phyloP scores from a whole-genome alignment of 1,140 invertebrate genomes.

The Platorchestia sp. region DNA sequence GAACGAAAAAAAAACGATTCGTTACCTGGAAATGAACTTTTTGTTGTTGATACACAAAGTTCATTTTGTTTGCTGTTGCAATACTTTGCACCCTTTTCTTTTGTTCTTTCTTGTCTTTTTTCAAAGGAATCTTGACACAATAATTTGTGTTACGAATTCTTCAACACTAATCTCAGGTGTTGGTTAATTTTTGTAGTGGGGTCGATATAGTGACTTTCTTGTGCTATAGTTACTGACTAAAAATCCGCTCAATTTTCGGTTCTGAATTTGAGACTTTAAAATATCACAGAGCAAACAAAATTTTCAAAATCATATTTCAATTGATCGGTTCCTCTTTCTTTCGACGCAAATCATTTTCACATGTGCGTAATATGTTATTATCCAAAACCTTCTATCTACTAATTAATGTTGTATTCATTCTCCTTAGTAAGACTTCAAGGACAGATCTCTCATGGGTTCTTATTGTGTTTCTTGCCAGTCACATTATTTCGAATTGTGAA shows the following conservation, averaged over 20 bases:
- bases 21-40: too few species aligned
- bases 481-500: background rate
- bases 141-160: background rate
- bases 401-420: too few species aligned
- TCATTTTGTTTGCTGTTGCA: too few species aligned
- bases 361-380: background rate
- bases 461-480: background rate
- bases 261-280: background rate
- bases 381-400: too few species aligned
- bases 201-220: background rate
- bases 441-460: background rate
- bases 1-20: too few species aligned
- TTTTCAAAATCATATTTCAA: background rate
- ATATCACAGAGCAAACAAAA: background rate
- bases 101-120: background rate
- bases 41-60: too few species aligned
- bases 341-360: background rate
- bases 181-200: background rate
- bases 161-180: background rate
- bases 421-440: background rate
- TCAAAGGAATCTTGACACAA: background rate
- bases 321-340: background rate
- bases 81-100: too few species aligned
- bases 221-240: background rate
- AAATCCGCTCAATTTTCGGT: too few species aligned